Percentiles rank a stretch among this genome's conserved stretches.
phyloP scores from a whole-genome alignment of 2,113 vertebrate species.

The Larimichthys polyactis region DNA sequence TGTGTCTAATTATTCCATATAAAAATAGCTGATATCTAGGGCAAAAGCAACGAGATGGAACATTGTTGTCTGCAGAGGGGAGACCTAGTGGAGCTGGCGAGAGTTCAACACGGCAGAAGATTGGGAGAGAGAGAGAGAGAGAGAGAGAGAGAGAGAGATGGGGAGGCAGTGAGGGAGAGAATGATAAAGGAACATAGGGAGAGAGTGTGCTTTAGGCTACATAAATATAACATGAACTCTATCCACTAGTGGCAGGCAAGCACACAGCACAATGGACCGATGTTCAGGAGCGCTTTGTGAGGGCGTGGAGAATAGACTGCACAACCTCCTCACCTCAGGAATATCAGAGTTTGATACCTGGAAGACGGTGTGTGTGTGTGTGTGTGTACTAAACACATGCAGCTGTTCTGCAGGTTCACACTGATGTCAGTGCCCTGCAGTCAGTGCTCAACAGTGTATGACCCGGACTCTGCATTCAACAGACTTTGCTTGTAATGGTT shows the following conservation, averaged over 20 bases:
- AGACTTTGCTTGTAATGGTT: neutral
- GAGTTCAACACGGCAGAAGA: constrained; percentile 81
- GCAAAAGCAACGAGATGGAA: constrained; percentile 84
- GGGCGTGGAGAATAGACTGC: constrained; percentile 45
- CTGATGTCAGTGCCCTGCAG: constrained; percentile 16
- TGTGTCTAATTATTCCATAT: constrained; percentile 85
- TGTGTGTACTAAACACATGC: neutral
- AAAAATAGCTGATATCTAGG: constrained; percentile 85
- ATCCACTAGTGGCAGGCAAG: constrained; percentile 70
- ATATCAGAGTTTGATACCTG: constrained; percentile 49
- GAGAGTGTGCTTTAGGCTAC: constrained; percentile 82
- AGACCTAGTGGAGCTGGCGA: constrained; percentile 81
- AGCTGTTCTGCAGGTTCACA: constrained; percentile 18
- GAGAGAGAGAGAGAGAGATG: constrained; percentile 19
- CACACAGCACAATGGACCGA: constrained; percentile 71
- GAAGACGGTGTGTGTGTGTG: constrained; percentile 22
- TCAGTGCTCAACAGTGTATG: constrained; percentile 26
- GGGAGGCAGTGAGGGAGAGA: constrained; percentile 33
- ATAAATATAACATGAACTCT: constrained; percentile 86
- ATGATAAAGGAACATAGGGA: constrained; percentile 55
- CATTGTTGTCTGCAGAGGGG: constrained; percentile 84
- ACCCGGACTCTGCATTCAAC: constrained; percentile 16
- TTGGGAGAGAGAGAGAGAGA: constrained; percentile 31
- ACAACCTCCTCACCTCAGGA: constrained; percentile 46
- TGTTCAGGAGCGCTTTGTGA: constrained; percentile 71